These are phyloP conservation scores for Synanthedon myopaeformis DNA, from an alignment of 2,888 invertebrate species.

Conservation along the genomic window DNA sequence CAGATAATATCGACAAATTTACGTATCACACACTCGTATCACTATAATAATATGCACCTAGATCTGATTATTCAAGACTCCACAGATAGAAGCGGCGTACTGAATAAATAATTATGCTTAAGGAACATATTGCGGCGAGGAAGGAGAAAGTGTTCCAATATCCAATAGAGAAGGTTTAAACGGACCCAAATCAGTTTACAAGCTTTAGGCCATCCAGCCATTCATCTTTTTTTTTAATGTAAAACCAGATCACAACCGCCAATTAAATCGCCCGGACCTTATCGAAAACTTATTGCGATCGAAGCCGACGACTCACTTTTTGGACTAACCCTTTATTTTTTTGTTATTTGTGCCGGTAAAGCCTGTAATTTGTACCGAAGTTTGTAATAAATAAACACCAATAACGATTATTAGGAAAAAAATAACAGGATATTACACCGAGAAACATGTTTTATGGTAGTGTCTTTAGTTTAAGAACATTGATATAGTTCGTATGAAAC, in stretches of 20 bases:
- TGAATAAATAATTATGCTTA: slow-evolving; percentile 47
- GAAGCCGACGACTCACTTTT: slow-evolving; percentile 66
- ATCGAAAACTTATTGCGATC: slow-evolving; percentile 71
- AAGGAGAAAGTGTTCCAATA: slow-evolving; percentile 58
- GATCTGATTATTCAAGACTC: slow-evolving; percentile 46
- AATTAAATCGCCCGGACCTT: slow-evolving; percentile 69
- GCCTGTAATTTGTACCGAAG: slow-evolving; percentile 65
- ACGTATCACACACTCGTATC: background rate
- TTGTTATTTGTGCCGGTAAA: slow-evolving; percentile 50
- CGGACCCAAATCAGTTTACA: slow-evolving; percentile 53
- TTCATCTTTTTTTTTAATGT: slow-evolving; percentile 62
- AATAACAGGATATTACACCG: slow-evolving; percentile 67
- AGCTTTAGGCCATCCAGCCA: slow-evolving; percentile 57
- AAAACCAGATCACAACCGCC: slow-evolving; percentile 69
- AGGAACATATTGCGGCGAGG: slow-evolving; percentile 26
- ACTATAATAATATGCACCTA: slow-evolving; percentile 45
- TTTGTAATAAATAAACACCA: slow-evolving; percentile 70
- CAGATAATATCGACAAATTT: slow-evolving; percentile 19
- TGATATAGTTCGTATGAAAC: slow-evolving; percentile 56
- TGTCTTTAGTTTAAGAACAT: slow-evolving; percentile 39
- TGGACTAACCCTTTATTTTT: slow-evolving; percentile 68
- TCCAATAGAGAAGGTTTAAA: slow-evolving; percentile 50
- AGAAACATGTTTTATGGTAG: slow-evolving; percentile 48
- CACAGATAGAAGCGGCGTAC: slow-evolving; percentile 27
- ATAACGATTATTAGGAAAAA: slow-evolving; percentile 68